These are phyloP conservation scores for Chloroceryle inda DNA, from an alignment of 2,797 vertebrate genomes.

Conservation along the genomic window DNA sequence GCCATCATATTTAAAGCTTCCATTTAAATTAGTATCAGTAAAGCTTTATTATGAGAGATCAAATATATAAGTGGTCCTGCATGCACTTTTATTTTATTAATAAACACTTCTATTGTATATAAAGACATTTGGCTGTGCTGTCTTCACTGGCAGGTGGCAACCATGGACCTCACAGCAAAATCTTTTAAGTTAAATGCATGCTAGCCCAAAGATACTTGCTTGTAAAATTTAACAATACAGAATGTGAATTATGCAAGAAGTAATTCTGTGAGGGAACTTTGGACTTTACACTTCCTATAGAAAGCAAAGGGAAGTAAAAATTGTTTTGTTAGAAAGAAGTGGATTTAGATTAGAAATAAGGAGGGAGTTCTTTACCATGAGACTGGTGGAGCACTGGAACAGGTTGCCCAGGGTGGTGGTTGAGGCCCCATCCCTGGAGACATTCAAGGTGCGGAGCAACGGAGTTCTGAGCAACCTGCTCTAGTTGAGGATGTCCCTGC, in stretches of 20 bases:
- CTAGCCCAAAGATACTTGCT: neutral
- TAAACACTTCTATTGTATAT: neutral
- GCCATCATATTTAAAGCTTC: neutral
- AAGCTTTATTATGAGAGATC: neutral
- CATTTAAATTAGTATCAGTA: neutral
- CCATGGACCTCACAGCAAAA: neutral
- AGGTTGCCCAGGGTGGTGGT: too few relatives aligned
- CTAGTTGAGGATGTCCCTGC: too few relatives aligned
- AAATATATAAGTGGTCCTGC: neutral
- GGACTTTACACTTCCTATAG: neutral
- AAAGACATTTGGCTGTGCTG: neutral
- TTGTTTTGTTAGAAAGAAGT: neutral
- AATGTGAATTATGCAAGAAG: neutral
- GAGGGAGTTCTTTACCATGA: too few relatives aligned
- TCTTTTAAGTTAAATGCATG: neutral
- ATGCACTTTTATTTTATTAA: neutral
- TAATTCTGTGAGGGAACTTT: neutral
- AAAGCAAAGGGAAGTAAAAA: neutral
- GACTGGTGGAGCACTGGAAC: too few relatives aligned
- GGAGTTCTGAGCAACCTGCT: too few relatives aligned
- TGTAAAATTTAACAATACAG: neutral
- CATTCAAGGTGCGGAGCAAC: too few relatives aligned
- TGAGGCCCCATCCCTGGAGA: too few relatives aligned
- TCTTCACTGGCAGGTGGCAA: neutral
- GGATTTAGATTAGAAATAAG: too few relatives aligned